A percentile compares a stretch with the other conserved stretches of the same genome.
Evolutionary conservation across 2,888 invertebrate genomes (phyloP).

Genomic region (Oasisia sp.): DNA sequence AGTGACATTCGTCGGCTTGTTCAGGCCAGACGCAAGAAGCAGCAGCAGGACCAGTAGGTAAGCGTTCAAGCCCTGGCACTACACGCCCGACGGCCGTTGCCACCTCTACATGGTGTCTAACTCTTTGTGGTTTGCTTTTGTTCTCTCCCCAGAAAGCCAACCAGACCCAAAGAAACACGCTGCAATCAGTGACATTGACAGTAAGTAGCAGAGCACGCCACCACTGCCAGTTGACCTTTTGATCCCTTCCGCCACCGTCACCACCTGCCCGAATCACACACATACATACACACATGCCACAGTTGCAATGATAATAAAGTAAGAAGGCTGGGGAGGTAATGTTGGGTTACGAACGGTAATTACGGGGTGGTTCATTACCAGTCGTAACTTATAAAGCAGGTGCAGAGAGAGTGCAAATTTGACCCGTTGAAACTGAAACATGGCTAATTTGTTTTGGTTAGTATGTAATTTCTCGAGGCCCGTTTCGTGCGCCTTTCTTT

Average conservation of each 20-base stretch:
- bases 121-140: constrained; percentile 19
- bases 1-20: background rate
- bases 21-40: constrained; percentile 9
- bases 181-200: constrained; percentile 34
- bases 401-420: constrained; percentile 17
- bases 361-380: background rate
- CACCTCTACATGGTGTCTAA: constrained; percentile 13
- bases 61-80: constrained; percentile 17
- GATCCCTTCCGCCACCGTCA: background rate
- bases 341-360: background rate
- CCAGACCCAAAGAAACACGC: constrained; percentile 44
- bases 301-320: background rate
- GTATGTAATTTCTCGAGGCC: background rate
- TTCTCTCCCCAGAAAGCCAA: constrained; percentile 38
- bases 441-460: background rate
- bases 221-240: background rate
- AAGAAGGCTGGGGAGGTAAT: background rate
- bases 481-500: constrained; percentile 2
- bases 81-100: constrained; percentile 13
- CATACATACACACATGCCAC: background rate
- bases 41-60: constrained; percentile 6
- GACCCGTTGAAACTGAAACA: background rate
- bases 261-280: constrained; percentile 9
- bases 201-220: constrained; percentile 13
- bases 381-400: background rate